Evolutionary conservation across 2,113 vertebrate species (phyloP).

Genomic region (Sylvicapra grimmia): DNA sequence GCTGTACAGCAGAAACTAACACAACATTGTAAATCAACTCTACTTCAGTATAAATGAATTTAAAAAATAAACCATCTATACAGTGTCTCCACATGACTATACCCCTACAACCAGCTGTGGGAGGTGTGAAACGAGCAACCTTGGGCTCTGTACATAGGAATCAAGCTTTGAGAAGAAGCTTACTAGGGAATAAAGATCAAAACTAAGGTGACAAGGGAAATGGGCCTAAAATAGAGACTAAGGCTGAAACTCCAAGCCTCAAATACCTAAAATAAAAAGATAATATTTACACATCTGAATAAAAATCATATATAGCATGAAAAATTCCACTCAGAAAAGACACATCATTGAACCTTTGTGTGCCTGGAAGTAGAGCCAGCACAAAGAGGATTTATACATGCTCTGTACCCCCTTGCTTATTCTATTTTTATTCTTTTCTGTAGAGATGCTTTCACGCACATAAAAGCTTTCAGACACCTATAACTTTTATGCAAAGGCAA

Average conservation of each 20-base stretch:
- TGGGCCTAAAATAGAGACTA: not conserved
- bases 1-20: not conserved
- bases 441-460: not conserved
- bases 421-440: constrained; percentile 5
- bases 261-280: not conserved
- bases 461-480: not conserved
- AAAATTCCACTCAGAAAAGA: not conserved
- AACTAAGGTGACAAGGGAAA: not conserved
- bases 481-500: constrained; percentile 14
- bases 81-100: not conserved
- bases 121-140: not conserved
- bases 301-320: not conserved
- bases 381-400: not conserved
- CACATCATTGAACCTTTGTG: not conserved
- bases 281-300: not conserved
- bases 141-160: not conserved
- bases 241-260: not conserved
- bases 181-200: constrained; percentile 13
- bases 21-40: not conserved
- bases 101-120: not conserved
- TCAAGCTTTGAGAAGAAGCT: not conserved
- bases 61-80: not conserved
- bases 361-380: not conserved
- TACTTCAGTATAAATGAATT: not conserved
- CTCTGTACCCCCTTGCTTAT: not conserved